Evolutionary conservation across 2,888 invertebrate species (phyloP).

Genomic region (Euplagia quadripunctaria): DNA sequence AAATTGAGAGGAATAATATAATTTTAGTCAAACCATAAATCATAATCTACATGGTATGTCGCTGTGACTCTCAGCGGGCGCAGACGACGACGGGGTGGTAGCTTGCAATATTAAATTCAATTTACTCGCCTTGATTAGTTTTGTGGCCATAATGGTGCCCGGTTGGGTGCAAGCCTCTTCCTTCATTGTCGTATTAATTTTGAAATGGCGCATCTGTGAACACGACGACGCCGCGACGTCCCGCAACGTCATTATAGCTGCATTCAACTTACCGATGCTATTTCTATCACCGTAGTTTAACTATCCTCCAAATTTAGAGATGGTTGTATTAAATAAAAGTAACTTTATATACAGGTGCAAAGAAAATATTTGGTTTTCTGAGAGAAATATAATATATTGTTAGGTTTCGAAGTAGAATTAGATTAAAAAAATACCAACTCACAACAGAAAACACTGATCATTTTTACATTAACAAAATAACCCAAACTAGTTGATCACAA

Average conservation of each 20-base stretch:
- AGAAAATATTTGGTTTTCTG: neutral
- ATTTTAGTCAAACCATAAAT: constrained; percentile 54
- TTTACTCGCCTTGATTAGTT: constrained; percentile 81
- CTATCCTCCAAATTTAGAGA: neutral
- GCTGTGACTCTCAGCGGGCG: constrained; percentile 46
- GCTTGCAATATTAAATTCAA: constrained; percentile 82
- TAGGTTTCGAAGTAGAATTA: no score
- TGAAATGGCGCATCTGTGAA: constrained; percentile 39
- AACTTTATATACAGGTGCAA: no score
- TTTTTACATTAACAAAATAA: no score
- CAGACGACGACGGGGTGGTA: constrained; percentile 46
- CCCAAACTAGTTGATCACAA: no score
- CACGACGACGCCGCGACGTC: constrained; percentile 7
- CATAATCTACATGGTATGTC: constrained; percentile 58
- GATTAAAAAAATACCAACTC: no score
- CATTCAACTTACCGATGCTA: constrained; percentile 31
- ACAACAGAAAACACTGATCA: no score
- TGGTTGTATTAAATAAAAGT: no score
- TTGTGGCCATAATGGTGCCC: constrained; percentile 66
- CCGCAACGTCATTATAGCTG: constrained; percentile 31
- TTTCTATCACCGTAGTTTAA: constrained; percentile 11
- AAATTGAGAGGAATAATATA: constrained; percentile 43
- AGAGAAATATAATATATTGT: no score
- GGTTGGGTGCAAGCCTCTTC: constrained; percentile 62
- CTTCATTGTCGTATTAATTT: constrained; percentile 63